These are phyloP conservation scores for Pachypeltis micranthus DNA, from an alignment of 1,140 invertebrate species.

Conservation along the genomic window DNA sequence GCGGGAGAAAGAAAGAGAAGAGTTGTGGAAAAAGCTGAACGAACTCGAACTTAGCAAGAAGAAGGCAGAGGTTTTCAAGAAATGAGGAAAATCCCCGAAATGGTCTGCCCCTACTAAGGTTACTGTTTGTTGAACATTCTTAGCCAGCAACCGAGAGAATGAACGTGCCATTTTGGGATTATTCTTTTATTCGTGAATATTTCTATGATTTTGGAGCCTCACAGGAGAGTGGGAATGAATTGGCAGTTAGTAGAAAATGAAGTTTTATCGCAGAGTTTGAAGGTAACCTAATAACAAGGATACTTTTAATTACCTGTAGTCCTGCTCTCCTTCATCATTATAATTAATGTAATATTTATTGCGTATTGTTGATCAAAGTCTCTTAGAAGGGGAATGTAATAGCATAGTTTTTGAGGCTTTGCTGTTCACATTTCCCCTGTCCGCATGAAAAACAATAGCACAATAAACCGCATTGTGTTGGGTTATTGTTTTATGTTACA, in stretches of 20 bases:
- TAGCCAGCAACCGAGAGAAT: neutral
- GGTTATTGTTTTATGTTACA: neutral
- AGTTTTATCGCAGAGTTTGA: no score
- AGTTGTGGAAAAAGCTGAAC: conserved; percentile 83
- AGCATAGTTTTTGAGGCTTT: neutral
- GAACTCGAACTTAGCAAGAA: conserved; percentile 58
- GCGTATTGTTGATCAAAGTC: neutral
- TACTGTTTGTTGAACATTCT: no score
- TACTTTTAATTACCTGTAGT: no score
- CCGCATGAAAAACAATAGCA: neutral
- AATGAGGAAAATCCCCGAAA: no score
- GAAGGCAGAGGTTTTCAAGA: conserved; percentile 21
- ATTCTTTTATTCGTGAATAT: no score
- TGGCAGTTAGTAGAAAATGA: no score
- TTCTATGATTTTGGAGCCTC: neutral
- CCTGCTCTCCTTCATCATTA: neutral
- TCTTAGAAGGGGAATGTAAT: neutral
- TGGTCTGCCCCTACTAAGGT: no score
- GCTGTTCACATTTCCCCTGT: neutral
- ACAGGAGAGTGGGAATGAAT: no score
- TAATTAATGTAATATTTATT: conserved; percentile 10
- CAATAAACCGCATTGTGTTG: conserved; percentile 1
- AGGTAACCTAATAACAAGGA: no score
- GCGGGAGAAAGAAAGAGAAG: conserved; percentile 84
- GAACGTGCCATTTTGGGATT: conserved; percentile 5